Base-by-base conservation (phyloP, 2,888 invertebrate genomes). In the Masnerella sp. region DNA sequence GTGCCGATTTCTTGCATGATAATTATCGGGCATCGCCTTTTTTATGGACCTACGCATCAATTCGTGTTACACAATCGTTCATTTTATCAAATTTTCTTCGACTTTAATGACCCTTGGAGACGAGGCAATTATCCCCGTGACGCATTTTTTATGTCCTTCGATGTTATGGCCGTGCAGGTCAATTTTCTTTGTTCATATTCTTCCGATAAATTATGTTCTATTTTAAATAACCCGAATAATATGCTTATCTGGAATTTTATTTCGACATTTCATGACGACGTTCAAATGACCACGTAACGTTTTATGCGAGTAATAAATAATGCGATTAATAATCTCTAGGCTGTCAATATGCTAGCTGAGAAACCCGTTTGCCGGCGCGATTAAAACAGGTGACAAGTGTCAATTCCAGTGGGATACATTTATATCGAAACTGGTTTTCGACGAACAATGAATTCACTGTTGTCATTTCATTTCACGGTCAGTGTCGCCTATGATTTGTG, bases 381-480 rank as follows among this genome's bases (percentile, higher is more conserved):
- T 85, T 83, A 86, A 86, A 84, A 80, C 82, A 64, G 78, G 82
- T 82, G 85, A 85, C 85, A 84, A 84, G 84, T 85, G 85, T 85
- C 85, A 84, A 75, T 74, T 40, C 58, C 30, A 56, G 51, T 36
- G 71, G 75, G 75, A 64, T 64, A 68, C 64, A 64, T 65, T 54
- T 69, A 68, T 72, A 77, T 58, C 38, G 52, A 58, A 70, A 77
- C 64, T 67, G 68, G 77, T 72, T 72, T 72, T 45, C 34, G 45
- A 67, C 64, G 72, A 65, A 77, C 72, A 78, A 73, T 74, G 74
- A 75, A 71, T 58, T 36, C 51, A 15, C 62, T 52, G 58, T 32
- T 15, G 68, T 15, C 45, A 59, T 72, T 71, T 65, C 54, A 73
- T 73, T 73, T 71, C 75, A 73, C 56, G 73, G 74, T 67, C 70